A percentile compares a stretch with the other conserved stretches of the same genome.
These are phyloP conservation scores for Tachina lurida DNA, from an alignment of 2,888 invertebrate genomes.

Conservation along the genomic window DNA sequence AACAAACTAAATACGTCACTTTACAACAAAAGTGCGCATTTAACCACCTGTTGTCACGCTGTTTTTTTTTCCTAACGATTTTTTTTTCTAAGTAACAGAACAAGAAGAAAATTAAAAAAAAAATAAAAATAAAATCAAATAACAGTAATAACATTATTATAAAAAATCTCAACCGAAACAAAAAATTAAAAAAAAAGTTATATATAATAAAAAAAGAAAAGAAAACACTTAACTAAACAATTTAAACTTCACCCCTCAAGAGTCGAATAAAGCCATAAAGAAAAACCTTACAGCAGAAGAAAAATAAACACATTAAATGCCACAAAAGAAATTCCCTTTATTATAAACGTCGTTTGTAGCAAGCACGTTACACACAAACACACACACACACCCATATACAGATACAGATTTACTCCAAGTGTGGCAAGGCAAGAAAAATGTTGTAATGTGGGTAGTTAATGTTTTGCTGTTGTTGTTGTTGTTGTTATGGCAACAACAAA, in stretches of 20 bases:
- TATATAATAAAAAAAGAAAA: constrained; percentile 22
- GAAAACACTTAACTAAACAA: constrained; percentile 65
- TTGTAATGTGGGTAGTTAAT: constrained; percentile 18
- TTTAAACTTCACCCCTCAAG: constrained; percentile 65
- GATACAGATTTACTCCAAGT: background rate
- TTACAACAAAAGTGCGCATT: constrained; percentile 50
- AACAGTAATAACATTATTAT: constrained; percentile 35
- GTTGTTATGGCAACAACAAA: constrained; percentile 53
- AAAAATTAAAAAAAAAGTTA: constrained; percentile 1
- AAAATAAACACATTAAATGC: constrained; percentile 27
- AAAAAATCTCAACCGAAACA: constrained; percentile 46
- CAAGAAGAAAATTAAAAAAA: background rate
- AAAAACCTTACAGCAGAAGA: constrained; percentile 6
- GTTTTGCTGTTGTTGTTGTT: constrained; percentile 51
- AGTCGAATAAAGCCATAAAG: constrained; percentile 55
- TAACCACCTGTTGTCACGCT: constrained; percentile 63
- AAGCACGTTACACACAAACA: constrained; percentile 12
- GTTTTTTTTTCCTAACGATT: constrained; percentile 5
- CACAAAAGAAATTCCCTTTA: constrained; percentile 69
- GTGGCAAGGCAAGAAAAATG: constrained; percentile 31
- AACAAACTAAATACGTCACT: constrained; percentile 49
- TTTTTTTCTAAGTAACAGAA: constrained; percentile 26
- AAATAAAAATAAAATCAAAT: background rate
- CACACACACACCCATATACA: constrained; percentile 1
- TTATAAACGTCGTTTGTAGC: constrained; percentile 40